Evolutionary conservation across 2,797 vertebrate species (phyloP).

Genomic region (Epinephelus coioides): DNA sequence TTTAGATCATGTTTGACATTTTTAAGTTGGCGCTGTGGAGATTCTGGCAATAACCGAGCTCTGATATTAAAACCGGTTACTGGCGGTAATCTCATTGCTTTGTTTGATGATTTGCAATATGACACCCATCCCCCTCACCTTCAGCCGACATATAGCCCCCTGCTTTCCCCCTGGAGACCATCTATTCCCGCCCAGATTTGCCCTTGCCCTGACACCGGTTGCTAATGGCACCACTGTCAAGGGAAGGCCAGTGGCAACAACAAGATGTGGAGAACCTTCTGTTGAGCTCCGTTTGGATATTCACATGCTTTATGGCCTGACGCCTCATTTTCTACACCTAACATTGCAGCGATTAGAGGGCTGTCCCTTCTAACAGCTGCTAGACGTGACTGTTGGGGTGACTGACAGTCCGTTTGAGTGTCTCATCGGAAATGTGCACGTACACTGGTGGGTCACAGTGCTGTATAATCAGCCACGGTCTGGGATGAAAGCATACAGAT

Average conservation of each 20-base stretch:
- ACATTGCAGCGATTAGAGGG: slow-evolving; percentile 45
- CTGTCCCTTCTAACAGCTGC: slow-evolving; percentile 83
- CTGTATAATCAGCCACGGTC: slow-evolving; percentile 16
- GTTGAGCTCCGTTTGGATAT: slow-evolving; percentile 87
- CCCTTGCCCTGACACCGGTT: slow-evolving; percentile 91
- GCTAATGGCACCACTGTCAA: slow-evolving; percentile 90
- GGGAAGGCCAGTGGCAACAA: slow-evolving; percentile 79
- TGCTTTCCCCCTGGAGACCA: slow-evolving; percentile 77
- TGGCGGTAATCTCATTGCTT: slow-evolving; percentile 90
- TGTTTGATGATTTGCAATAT: slow-evolving; percentile 91
- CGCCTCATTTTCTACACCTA: slow-evolving; percentile 79
- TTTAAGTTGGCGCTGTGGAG: slow-evolving; percentile 88
- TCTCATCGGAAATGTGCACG: slow-evolving; percentile 16
- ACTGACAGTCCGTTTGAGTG: slow-evolving; percentile 13
- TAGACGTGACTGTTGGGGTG: slow-evolving; percentile 65
- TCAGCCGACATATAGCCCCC: slow-evolving; percentile 76
- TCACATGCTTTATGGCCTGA: slow-evolving; percentile 80
- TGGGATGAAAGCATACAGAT: slow-evolving; percentile 33
- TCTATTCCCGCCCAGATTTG: slow-evolving; percentile 78
- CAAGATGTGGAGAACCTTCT: slow-evolving; percentile 83
- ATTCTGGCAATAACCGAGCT: slow-evolving; percentile 86
- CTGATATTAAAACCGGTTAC: slow-evolving; percentile 90
- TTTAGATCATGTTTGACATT: slow-evolving; percentile 95
- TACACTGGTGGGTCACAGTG: slow-evolving; percentile 10
- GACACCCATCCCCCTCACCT: slow-evolving; percentile 82